Evolutionary conservation across 1,140 invertebrate species (phyloP), one percentile per base, ranked within the genome.

Genomic region (Zaprionus tsacasi): DNA sequence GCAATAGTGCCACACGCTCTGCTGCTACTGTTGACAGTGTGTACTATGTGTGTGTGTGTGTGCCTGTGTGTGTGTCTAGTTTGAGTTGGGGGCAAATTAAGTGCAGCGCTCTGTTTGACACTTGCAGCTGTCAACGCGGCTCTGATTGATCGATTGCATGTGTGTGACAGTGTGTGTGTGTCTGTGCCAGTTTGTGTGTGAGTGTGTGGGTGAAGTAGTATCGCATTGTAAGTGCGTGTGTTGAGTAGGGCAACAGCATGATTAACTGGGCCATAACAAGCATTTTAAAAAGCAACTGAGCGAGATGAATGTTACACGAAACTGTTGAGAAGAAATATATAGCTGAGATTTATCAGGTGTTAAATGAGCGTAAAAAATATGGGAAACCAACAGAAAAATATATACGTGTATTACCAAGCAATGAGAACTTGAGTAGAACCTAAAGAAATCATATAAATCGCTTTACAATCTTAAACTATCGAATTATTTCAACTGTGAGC

Each of bases 71-170:
- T 38, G 54, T 57, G 76, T 40, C 11, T 59, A 40, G 57, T 40
- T 21, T 25, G 60, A 40, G 69, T 50, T 55, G 54, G 71, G 66
- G 77, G 52, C 45, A 50, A 88, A 77, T 79, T 66, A 80, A 88
- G 73, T 88, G 80, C 77, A 83, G 60, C 77, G 83, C 83, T 83
- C 80, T 82, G 70, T 75, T 87, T 83, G 82, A 87, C 80, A 87
- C 80, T 87, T 87, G 83, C 83, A 88, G 77, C 83, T 88, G 82
- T 88, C 85, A 87, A 52, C 83, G 82, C 66, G 80, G 48, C 59
- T 59, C 72, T 82, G 82, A 86, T 86, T 86, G 82, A 86, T 86
- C 82, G 83, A 70, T 38, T 71, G 82, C 43, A 64, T 54, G 27
- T 45, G 27, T 55, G 30, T 58, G n/a, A 7, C 13, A 36, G 15